These are phyloP conservation scores for Sciaenops ocellatus DNA, from an alignment of 2,797 vertebrate species.

Conservation along the genomic window DNA sequence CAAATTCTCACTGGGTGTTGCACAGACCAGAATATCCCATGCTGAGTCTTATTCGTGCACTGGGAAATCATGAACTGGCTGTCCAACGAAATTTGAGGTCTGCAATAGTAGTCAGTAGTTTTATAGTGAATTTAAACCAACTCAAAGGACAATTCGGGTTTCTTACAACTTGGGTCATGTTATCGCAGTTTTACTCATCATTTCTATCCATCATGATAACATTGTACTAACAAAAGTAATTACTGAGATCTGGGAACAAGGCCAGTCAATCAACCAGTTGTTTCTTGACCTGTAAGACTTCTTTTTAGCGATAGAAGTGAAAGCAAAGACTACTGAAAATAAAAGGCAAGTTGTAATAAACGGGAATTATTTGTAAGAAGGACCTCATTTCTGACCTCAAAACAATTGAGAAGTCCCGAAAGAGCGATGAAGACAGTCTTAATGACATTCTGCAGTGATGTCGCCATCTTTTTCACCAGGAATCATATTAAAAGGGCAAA, in stretches of 20 bases:
- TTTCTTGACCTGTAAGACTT: neutral
- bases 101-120: conserved; percentile 6
- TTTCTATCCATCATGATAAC: neutral
- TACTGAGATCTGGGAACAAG: neutral
- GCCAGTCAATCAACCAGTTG: conserved; percentile 2
- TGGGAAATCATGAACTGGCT: neutral
- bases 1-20: conserved; percentile 7
- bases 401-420: too few species aligned
- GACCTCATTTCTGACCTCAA: neutral
- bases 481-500: neutral
- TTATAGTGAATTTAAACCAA: neutral
- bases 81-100: neutral
- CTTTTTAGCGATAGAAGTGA: neutral
- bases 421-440: neutral
- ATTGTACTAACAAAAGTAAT: neutral
- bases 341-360: neutral
- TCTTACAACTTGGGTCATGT: neutral
- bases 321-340: neutral
- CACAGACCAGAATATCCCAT: neutral
- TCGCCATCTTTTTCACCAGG: too few species aligned
- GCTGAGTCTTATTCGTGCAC: conserved; percentile 6
- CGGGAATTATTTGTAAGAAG: neutral
- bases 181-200: neutral
- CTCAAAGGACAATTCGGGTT: neutral
- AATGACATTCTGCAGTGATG: neutral